Evolutionary conservation across 2,888 invertebrate species (phyloP), one percentile per base, ranked within the genome.

Genomic region (Lacanobia oleracea): DNA sequence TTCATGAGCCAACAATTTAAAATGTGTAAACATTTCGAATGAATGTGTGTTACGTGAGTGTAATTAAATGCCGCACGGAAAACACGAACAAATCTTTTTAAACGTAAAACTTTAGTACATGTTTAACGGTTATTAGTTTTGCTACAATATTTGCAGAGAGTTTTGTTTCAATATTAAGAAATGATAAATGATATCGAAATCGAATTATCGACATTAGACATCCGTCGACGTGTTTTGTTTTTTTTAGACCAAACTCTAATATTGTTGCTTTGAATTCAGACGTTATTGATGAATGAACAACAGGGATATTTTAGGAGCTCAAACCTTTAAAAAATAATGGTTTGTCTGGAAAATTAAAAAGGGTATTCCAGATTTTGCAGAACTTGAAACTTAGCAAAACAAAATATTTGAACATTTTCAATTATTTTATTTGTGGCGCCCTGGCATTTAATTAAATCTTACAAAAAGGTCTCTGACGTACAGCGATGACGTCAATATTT

Each of bases 1-100:
- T 80, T 69, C 65, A 72, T 61, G 76, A 81, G 40, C 51, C 23
- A 80, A 75, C 65, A 65, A 64, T 70, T 71, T 69, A 71, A 70
- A 75, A 61, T 66, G 65, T 72, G 71, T 70, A 67, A n/a, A 67
- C 62, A 57, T 67, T 73, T 33, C n/a, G 23, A 54, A 68, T 23
- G 27, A 60, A 59, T 83, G 70, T 65, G 71, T 59, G 59, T 69
- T 69, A 75, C 63, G 60, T 54, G 54, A 37, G 60, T 59, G 45
- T 66, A 67, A 71, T 83, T 63, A 70, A 75, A 79, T 60, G 43
- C 16, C 21, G 43, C 51, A 53, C 67, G 54, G 66, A 78, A 73
- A 62, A 68, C 61, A 72, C 50, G 50, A 64, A 33, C 33, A 33
- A 64, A 43, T 59, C 27, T 56, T 54, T 64, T 64, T 23, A 53